Conservation (phyloP, 2,888 invertebrate genomes). For the Epirrhoe alternata region DNA sequence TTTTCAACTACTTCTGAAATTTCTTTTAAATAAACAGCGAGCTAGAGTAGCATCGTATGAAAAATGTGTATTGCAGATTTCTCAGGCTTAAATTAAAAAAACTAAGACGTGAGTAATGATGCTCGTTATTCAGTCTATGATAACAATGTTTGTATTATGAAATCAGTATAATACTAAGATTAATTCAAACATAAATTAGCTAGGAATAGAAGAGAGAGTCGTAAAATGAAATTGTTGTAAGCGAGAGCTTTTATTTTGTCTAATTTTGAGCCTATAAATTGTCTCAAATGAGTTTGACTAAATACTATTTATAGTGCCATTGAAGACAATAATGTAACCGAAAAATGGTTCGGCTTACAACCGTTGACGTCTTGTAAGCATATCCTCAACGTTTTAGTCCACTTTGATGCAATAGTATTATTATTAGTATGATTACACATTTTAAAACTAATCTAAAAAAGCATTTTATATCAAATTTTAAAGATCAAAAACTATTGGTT, state of each 20-base stretch:
- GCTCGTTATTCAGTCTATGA: conserved; percentile 17
- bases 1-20: too few species aligned
- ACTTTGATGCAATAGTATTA: background rate
- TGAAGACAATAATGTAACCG: background rate
- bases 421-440: too few species aligned
- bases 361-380: background rate
- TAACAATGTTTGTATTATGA: conserved; percentile 7
- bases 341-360: background rate
- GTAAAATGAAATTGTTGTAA: conserved; percentile 15
- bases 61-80: conserved; percentile 2
- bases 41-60: background rate
- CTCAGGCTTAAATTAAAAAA: background rate
- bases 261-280: conserved; percentile 13
- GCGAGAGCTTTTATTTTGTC: conserved; percentile 11
- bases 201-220: conserved; percentile 28
- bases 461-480: too few species aligned
- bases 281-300: conserved; percentile 8
- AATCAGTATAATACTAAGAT: conserved; percentile 10
- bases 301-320: background rate
- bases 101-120: conserved; percentile 13
- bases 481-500: too few species aligned
- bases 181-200: conserved; percentile 45
- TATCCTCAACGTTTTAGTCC: background rate
- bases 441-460: too few species aligned
- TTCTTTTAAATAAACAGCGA: background rate